A percentile compares a stretch with the other conserved stretches of the same genome.
phyloP scores from a whole-genome alignment of 1,140 invertebrate genomes.

The Dryas iulia region DNA sequence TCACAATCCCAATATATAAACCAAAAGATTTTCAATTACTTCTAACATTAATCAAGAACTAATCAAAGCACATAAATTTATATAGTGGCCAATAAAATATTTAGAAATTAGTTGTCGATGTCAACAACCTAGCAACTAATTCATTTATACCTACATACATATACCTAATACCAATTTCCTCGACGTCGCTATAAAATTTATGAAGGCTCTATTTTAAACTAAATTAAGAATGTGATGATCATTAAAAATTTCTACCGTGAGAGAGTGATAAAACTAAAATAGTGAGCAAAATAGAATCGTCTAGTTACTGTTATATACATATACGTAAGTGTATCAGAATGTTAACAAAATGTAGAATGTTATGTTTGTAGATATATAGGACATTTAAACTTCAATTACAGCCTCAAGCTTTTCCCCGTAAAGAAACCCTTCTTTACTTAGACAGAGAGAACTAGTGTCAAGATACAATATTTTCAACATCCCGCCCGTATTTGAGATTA shows the following conservation, averaged over 20 bases:
- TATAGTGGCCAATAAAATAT: slow-evolving; percentile 17
- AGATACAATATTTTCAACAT: too few relatives aligned
- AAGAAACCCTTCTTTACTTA: too few relatives aligned
- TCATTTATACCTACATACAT: slow-evolving; percentile 1
- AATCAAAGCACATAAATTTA: slow-evolving; percentile 25
- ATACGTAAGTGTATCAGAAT: neutral
- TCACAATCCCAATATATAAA: neutral
- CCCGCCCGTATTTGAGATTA: too few relatives aligned
- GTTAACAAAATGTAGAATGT: neutral
- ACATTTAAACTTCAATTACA: too few relatives aligned
- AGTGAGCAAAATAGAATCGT: slow-evolving; percentile 9
- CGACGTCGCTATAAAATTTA: slow-evolving; percentile 63
- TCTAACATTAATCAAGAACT: slow-evolving; percentile 4
- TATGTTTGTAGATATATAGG: too few relatives aligned
- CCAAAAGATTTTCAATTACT: neutral
- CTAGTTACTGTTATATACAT: neutral
- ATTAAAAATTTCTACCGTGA: slow-evolving; percentile 60
- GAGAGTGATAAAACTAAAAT: slow-evolving; percentile 59
- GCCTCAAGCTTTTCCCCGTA: too few relatives aligned
- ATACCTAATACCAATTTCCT: slow-evolving; percentile 14
- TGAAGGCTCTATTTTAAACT: slow-evolving; percentile 65
- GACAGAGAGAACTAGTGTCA: too few relatives aligned
- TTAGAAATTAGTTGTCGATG: slow-evolving; percentile 20
- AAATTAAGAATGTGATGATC: slow-evolving; percentile 68
- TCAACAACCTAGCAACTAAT: slow-evolving; percentile 27